A percentile compares a stretch with the other conserved stretches of the same genome.
Conservation (phyloP, 2,888 invertebrate species). For the Drosophila infuscata region DNA sequence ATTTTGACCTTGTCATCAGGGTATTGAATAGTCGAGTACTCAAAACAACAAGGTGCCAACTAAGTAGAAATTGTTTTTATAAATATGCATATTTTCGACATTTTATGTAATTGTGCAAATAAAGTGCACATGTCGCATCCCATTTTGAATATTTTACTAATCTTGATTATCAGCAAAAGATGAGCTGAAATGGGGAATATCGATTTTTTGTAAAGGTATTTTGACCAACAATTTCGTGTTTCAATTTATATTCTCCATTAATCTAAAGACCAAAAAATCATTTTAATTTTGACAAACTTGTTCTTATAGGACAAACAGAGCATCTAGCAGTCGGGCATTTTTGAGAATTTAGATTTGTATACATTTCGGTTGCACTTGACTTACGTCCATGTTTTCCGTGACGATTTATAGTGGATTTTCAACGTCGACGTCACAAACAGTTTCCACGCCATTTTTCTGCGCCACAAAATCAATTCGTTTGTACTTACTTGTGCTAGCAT, state of each 20-base stretch:
- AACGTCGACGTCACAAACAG: constrained; percentile 63
- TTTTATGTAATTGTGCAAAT: constrained; percentile 8
- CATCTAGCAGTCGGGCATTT: background rate
- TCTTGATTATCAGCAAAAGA: background rate
- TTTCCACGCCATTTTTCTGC: constrained; percentile 60
- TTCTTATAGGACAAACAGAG: background rate
- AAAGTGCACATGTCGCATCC: constrained; percentile 1
- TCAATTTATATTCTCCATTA: no score
- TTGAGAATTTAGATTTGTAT: background rate
- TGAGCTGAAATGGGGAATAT: background rate
- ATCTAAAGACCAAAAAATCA: no score
- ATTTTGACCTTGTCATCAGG: background rate
- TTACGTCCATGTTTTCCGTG: constrained; percentile 39
- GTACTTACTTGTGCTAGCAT: constrained; percentile 37
- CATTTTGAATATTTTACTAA: background rate
- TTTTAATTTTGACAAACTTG: no score
- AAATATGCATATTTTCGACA: background rate
- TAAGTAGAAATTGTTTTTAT: constrained; percentile 6
- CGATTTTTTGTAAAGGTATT: background rate
- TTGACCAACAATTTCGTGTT: background rate
- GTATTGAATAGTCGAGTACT: background rate
- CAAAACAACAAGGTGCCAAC: background rate
- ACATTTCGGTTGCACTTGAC: constrained; percentile 28
- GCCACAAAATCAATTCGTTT: constrained; percentile 47
- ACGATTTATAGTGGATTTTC: constrained; percentile 81